phyloP scores from a whole-genome alignment of 2,888 invertebrate genomes.

The Norana najaformis region DNA sequence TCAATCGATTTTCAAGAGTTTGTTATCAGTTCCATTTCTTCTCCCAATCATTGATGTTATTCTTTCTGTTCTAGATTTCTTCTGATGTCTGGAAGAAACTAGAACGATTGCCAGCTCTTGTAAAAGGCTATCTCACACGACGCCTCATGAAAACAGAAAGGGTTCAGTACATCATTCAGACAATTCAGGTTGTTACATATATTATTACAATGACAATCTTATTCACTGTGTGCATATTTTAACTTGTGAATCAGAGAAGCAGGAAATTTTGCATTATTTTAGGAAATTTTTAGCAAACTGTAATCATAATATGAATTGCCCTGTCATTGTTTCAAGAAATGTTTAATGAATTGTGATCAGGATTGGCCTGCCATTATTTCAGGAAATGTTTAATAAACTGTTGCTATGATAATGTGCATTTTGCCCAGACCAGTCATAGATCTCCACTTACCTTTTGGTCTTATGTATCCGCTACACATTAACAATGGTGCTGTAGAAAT shows the following conservation, averaged over 20 bases:
- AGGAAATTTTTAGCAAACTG: not conserved
- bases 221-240: constrained; percentile 2
- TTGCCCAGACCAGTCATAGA: no score
- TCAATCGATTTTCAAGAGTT: not conserved
- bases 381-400: no score
- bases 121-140: constrained; percentile 78
- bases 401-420: no score
- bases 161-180: constrained; percentile 78
- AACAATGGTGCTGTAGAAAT: no score
- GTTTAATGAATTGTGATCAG: not conserved
- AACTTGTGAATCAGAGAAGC: not conserved
- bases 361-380: no score
- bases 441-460: no score
- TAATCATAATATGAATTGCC: not conserved
- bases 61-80: not conserved
- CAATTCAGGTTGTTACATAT: constrained; percentile 65
- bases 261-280: not conserved
- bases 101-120: constrained; percentile 45
- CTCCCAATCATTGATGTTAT: not conserved
- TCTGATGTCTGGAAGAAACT: not conserved
- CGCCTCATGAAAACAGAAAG: constrained; percentile 80
- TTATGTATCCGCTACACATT: not conserved
- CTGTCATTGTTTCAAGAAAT: not conserved
- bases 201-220: not conserved
- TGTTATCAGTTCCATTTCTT: not conserved